Evolutionary conservation across 2,888 invertebrate species (phyloP), one percentile per base, ranked within the genome.

Genomic region (Conops quadrifasciatus): DNA sequence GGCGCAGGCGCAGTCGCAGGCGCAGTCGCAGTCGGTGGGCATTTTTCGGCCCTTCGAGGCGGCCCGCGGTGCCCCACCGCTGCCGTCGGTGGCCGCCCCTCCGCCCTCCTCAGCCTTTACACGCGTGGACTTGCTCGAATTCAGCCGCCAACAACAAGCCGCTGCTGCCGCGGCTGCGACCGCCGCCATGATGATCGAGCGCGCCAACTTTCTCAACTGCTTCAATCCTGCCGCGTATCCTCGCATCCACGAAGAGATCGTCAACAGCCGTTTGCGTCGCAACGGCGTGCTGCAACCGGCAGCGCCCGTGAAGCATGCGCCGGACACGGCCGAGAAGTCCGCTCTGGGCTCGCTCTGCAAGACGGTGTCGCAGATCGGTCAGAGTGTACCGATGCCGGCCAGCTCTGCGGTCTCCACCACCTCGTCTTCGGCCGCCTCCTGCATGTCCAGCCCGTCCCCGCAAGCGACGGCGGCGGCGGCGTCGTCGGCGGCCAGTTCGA

Each of bases 271-370:
- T 13, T 79, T 85, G 78, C 81, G 84, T 5, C 80, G 84, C 26
- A 80, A 76, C n/a, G 81, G 77, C 0, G 78, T 80, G 30, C 70
- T 81, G 21, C 79, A 79, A 0, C 82, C 43, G 7, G 47, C 56
- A 11, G 16, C 21, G n/a, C n/a, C 28, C 11, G 21, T 1, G n/a
- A 24, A 62, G 47, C 36, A 21, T 0, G 16, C 43, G 28, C n/a
- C 47, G 11, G 15, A 19, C 1, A 56, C 56, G n/a, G 72, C 77
- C 13, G 85, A 85, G 36, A 82, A 89, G 43, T 89, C 90, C 0
- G 91, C 92, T 0, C 80, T 92, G 69, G 92, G 92, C 0, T 90
- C 91, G 0, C 82, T 92, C n/a, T 88, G 91, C 75, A 91, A 91
- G 80, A 88, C 92, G 0, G 91, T 92, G 1, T 91, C 91, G 0